These are phyloP conservation scores for Argyrosomus japonicus DNA, from an alignment of 2,113 vertebrate genomes.

Conservation along the genomic window DNA sequence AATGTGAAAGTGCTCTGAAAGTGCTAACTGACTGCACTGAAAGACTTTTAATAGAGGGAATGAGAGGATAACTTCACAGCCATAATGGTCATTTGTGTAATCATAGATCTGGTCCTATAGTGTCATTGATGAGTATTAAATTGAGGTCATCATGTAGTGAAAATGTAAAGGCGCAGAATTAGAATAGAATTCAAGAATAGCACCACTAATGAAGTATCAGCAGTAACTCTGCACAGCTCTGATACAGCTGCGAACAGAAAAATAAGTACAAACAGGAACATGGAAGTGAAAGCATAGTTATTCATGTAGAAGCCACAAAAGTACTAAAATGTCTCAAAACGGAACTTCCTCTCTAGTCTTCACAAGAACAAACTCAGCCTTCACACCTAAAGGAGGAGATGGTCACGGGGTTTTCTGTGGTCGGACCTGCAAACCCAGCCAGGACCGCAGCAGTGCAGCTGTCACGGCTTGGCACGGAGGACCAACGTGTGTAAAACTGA, in stretches of 20 bases:
- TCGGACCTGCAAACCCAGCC: neutral
- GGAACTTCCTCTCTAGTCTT: neutral
- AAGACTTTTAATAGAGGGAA: conserved; percentile 29
- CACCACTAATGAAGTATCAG: no score
- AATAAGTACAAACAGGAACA: neutral
- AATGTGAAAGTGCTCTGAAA: conserved; percentile 25
- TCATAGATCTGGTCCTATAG: neutral
- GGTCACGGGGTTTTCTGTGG: neutral
- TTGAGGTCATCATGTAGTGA: no score
- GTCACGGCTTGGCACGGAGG: no score
- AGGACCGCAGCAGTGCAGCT: neutral
- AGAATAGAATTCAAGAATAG: no score
- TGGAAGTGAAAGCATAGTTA: neutral
- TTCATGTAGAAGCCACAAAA: neutral
- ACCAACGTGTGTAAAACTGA: no score
- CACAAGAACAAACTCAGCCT: no score
- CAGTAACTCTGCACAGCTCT: no score
- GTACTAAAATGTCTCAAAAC: neutral
- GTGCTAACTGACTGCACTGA: conserved; percentile 24
- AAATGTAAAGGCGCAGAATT: no score
- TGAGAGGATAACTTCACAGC: conserved; percentile 16
- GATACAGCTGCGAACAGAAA: no score
- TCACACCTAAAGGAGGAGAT: neutral
- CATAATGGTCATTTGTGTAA: neutral
- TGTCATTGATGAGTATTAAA: no score